A percentile compares a stretch with the other conserved stretches of the same genome.
Evolutionary conservation across 2,113 vertebrate genomes (phyloP).

Genomic region (Castor canadensis): DNA sequence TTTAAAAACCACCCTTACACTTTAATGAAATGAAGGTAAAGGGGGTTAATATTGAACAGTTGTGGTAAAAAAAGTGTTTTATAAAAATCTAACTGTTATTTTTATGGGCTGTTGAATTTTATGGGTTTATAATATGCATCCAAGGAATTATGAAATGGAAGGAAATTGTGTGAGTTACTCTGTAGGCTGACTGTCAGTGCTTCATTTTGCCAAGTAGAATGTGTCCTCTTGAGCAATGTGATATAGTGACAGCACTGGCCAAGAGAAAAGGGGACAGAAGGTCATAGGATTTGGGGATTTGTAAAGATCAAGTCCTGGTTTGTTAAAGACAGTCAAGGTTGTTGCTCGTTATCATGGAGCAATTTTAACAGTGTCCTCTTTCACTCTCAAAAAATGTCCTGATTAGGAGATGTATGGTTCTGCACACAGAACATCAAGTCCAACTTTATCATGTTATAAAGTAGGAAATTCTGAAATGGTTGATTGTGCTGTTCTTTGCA

Average conservation of each 20-base stretch:
- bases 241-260: neutral
- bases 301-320: neutral
- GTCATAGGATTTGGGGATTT: neutral
- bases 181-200: neutral
- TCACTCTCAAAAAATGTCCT: neutral
- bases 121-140: slow-evolving; percentile 38
- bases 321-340: neutral
- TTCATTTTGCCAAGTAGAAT: neutral
- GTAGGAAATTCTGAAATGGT: neutral
- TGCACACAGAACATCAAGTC: neutral
- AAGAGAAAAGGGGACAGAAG: neutral
- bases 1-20: neutral
- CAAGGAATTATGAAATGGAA: slow-evolving; percentile 59
- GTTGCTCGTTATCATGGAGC: neutral
- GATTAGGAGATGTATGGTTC: neutral
- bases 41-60: neutral
- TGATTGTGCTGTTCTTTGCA: neutral
- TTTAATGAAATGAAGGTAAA: neutral
- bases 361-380: neutral
- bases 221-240: neutral
- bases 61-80: slow-evolving; percentile 42
- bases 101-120: slow-evolving; percentile 58
- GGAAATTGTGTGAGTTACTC: slow-evolving; percentile 3
- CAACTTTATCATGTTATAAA: neutral
- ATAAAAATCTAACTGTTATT: slow-evolving; percentile 42